Conservation (phyloP, 2,888 invertebrate genomes). For the Drosophila infuscata region DNA sequence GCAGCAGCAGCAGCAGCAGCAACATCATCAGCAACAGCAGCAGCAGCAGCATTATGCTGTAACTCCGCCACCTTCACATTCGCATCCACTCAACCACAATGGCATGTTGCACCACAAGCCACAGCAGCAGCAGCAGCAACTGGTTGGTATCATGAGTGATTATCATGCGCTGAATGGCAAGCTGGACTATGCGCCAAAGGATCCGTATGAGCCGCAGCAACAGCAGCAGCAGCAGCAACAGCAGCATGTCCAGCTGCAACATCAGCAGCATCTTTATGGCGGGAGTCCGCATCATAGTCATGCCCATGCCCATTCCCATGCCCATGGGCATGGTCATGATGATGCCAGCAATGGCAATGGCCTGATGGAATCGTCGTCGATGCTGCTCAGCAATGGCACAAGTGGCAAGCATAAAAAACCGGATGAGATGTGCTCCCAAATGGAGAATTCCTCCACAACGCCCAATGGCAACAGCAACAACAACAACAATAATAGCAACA, state of each 20-base stretch:
- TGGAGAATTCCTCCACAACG: conserved; percentile 46
- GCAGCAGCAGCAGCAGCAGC: conserved; percentile 66
- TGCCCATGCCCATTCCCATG: conserved; percentile 39
- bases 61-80: conserved; percentile 73
- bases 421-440: conserved; percentile 71
- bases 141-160: conserved; percentile 75
- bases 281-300: conserved; percentile 79
- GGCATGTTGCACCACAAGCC: conserved; percentile 71
- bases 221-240: conserved; percentile 64
- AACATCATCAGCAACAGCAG: conserved; percentile 57
- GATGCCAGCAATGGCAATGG: conserved; percentile 48
- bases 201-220: conserved; percentile 81
- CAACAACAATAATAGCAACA: conserved; percentile 5
- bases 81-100: conserved; percentile 58
- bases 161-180: conserved; percentile 82
- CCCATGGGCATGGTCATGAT: conserved; percentile 23
- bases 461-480: conserved; percentile 19
- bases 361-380: conserved; percentile 47
- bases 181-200: conserved; percentile 82
- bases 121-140: conserved; percentile 67
- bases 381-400: conserved; percentile 44
- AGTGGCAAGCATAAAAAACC: conserved; percentile 68
- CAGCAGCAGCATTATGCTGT: conserved; percentile 54
- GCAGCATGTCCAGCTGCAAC: conserved; percentile 58
- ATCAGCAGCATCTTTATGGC: conserved; percentile 81